Percentiles rank a stretch among this genome's conserved stretches.
Conservation (phyloP, 2,113 vertebrate species). For the Cebidichthys violaceus region DNA sequence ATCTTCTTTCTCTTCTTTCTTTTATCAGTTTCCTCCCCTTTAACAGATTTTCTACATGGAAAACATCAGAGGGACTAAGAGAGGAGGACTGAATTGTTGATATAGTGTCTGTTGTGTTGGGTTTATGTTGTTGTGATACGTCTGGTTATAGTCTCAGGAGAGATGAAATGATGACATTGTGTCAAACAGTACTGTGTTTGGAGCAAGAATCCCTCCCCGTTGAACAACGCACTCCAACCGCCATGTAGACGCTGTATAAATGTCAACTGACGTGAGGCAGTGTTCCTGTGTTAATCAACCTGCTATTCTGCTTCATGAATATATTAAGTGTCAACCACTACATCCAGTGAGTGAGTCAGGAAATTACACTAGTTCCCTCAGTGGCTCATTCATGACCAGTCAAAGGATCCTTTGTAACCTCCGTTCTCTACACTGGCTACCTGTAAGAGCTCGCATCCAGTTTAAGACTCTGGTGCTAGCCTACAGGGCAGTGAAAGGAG, state of each 20-base stretch:
- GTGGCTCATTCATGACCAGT: conserved; percentile 59
- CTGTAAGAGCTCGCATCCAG: too few species aligned
- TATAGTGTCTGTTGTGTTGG: conserved; percentile 40
- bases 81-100: conserved; percentile 47
- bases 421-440: too few species aligned
- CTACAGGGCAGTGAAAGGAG: too few species aligned
- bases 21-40: conserved; percentile 44
- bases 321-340: conserved; percentile 4
- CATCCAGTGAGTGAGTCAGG: conserved; percentile 30
- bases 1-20: conserved; percentile 46
- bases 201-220: conserved; percentile 3
- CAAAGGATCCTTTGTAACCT: conserved; percentile 76
- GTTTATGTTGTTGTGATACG: conserved; percentile 53
- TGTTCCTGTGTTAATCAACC: conserved; percentile 18
- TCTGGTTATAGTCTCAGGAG: conserved; percentile 54
- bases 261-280: conserved; percentile 25
- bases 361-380: conserved; percentile 51
- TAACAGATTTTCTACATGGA: conserved; percentile 45
- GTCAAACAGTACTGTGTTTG: conserved; percentile 34
- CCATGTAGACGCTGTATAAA: conserved; percentile 39
- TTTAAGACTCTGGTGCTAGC: too few species aligned
- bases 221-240: conserved; percentile 40
- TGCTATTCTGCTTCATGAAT: conserved; percentile 23
- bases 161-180: conserved; percentile 54
- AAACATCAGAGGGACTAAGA: conserved; percentile 39